Conservation (phyloP, 2,888 invertebrate genomes). For the Ganaspis brasiliensis region DNA sequence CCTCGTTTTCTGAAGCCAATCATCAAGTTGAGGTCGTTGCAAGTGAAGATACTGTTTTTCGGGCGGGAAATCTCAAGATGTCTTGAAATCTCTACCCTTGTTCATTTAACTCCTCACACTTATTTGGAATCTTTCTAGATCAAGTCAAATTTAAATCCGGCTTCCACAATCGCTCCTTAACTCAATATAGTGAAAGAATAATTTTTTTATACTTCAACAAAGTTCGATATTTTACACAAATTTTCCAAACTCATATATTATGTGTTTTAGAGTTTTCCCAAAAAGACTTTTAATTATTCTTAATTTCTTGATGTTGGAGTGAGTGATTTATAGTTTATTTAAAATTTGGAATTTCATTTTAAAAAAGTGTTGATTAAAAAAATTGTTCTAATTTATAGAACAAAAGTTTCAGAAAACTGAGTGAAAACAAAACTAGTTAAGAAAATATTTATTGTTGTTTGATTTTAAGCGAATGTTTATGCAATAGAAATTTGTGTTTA, state of each 20-base stretch:
- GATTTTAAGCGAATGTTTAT: too few species aligned
- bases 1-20: constrained; percentile 68
- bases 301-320: too few species aligned
- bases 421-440: too few species aligned
- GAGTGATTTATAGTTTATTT: too few species aligned
- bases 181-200: background rate
- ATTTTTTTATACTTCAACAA: background rate
- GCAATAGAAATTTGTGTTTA: too few species aligned
- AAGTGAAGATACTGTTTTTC: constrained; percentile 51
- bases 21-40: constrained; percentile 55
- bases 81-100: constrained; percentile 16
- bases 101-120: constrained; percentile 28
- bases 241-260: too few species aligned
- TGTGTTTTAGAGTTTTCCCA: background rate
- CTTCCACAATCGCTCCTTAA: background rate
- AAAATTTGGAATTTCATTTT: background rate
- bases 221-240: too few species aligned
- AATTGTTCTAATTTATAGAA: too few species aligned
- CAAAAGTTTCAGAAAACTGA: too few species aligned
- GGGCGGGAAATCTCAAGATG: constrained; percentile 52
- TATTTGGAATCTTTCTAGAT: constrained; percentile 30
- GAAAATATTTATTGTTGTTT: too few species aligned
- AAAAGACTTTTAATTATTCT: too few species aligned
- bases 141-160: background rate
- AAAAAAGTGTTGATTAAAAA: too few species aligned